These are phyloP conservation scores for Lepus oiostolus DNA, from an alignment of 2,797 vertebrate species.

Conservation along the genomic window DNA sequence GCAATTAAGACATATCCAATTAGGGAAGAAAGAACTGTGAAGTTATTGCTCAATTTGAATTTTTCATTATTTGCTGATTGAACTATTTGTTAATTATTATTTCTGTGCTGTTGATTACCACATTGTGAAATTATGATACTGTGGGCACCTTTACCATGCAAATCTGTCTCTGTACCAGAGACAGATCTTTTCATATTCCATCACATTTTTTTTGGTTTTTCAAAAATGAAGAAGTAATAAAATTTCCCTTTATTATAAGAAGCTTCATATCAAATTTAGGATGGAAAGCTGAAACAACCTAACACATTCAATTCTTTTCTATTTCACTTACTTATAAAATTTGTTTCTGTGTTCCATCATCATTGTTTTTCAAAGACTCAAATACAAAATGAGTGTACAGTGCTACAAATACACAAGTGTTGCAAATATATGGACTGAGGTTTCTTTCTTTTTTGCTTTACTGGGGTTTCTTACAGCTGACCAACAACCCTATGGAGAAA, in stretches of 20 bases:
- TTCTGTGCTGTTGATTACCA: slow-evolving; percentile 53
- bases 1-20: slow-evolving; percentile 70
- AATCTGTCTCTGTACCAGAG: neutral
- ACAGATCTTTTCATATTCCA: neutral
- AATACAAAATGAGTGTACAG: neutral
- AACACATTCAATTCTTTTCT: neutral
- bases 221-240: slow-evolving; percentile 12
- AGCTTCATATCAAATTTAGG: neutral
- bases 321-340: neutral
- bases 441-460: neutral
- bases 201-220: neutral
- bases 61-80: slow-evolving; percentile 64
- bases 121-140: slow-evolving; percentile 43
- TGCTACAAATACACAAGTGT: neutral
- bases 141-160: slow-evolving; percentile 37
- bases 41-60: slow-evolving; percentile 70
- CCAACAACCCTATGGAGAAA: neutral
- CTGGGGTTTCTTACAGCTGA: neutral
- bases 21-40: slow-evolving; percentile 53
- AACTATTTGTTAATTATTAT: slow-evolving; percentile 67
- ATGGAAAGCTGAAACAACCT: neutral
- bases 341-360: neutral
- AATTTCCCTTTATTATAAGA: neutral
- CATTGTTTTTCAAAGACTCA: neutral
- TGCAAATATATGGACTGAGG: neutral